Base-by-base conservation (phyloP, 2,888 invertebrate genomes). In the Ecliptopera silaceata region DNA sequence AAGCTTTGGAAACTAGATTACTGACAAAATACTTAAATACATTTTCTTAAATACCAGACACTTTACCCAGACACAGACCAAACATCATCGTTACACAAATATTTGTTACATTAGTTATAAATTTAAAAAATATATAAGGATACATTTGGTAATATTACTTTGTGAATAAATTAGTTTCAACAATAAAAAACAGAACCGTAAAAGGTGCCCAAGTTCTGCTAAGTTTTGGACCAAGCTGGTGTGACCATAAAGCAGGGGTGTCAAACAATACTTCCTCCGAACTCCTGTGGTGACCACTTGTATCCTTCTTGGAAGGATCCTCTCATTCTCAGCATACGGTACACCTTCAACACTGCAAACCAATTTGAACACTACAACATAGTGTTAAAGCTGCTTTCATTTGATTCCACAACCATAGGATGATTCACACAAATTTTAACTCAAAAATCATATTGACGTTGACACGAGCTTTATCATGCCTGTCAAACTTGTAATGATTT, bases 221-320 rank as follows among this genome's bases (percentile, higher is more conserved):
- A 32, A 18, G 32, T 49, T 54, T 43, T 8, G 49, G 22, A 20
- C 29, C 53, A 20, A 26, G 8, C 43, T 72, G 69, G 79, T 74
- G 79, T 75, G 70, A 75, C 74, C 70, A 74, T 77, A 72, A 77
- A 76, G 69, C 69, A 69, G 67, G 64, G 59, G 65, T 66, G 59
- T 70, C 59, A 54, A 59, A 54, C 52, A 58, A 44, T 49, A 58
- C 58, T 53, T 69, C 70, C 69, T 72, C 74, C 76, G 66, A 64
- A 66, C 76, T 71, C 86, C 84, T 75, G 84, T 74, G 69, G 80
- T 73, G 84, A 66, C 75, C 72, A 72, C 69, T 71, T 57, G 56
- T 61, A 56, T 56, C 75, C 77, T 86, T 86, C 86, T 74, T 20
- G 66, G 86, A 86, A 85, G 66, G 71, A 64, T 47, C 59, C 49